Conservation (phyloP, 2,797 vertebrate genomes). For the Bovichtus variegatus region DNA sequence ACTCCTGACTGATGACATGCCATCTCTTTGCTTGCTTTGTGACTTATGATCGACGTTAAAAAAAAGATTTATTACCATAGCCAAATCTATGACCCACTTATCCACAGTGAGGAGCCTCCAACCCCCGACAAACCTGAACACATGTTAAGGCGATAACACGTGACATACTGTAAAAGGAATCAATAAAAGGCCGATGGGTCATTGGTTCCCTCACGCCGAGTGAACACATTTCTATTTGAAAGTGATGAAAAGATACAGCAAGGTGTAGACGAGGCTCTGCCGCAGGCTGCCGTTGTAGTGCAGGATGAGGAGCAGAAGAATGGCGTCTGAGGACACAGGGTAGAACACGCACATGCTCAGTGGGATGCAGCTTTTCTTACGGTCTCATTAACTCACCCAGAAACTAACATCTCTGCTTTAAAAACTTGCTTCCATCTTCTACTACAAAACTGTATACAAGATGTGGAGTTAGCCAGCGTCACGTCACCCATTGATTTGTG, state of each 20-base stretch:
- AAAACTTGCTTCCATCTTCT: background rate
- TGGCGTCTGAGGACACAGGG: slow-evolving; percentile 82
- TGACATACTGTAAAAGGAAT: background rate
- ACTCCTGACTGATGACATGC: slow-evolving; percentile 47
- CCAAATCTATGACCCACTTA: slow-evolving; percentile 92
- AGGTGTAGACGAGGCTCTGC: slow-evolving; percentile 83
- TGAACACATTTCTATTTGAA: background rate
- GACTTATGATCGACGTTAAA: slow-evolving; percentile 32
- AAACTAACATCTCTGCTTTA: background rate
- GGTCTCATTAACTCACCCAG: background rate
- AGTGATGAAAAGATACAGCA: slow-evolving; percentile 89
- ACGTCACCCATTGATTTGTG: no score
- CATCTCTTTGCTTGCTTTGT: slow-evolving; percentile 21
- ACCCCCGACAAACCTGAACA: slow-evolving; percentile 85
- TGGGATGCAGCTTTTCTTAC: background rate
- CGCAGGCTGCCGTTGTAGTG: slow-evolving; percentile 86
- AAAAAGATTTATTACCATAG: slow-evolving; percentile 89
- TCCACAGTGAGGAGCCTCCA: slow-evolving; percentile 91
- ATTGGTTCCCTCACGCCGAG: slow-evolving; percentile 15
- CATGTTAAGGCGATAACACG: slow-evolving; percentile 61
- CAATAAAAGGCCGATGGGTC: background rate
- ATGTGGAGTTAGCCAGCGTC: no score
- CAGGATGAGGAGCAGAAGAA: slow-evolving; percentile 91
- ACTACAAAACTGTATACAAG: no score
- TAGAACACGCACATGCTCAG: slow-evolving; percentile 3